Evolutionary conservation across 2,888 invertebrate species (phyloP), one percentile per base, ranked within the genome.

Genomic region (Cryptops parisi): DNA sequence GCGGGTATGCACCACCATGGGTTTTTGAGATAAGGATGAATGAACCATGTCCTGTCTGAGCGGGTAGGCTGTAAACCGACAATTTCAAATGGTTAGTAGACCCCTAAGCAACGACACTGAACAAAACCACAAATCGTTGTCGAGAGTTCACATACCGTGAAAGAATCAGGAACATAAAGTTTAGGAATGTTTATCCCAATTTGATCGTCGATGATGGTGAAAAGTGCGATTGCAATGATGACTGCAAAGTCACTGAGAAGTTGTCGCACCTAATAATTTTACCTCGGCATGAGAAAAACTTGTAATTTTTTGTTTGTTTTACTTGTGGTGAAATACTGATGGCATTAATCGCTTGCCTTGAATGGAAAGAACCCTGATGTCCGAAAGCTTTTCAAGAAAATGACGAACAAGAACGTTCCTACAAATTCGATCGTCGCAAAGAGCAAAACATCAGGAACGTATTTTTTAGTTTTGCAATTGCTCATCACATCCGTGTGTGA

Each of bases 181-280:
- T 70, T 74, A 0, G 73, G 72, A 0, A 74, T 74, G 6, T 62
- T 60, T 4, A 72, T 60, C 1, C 71, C 70, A 12, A 71, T 61
- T 6, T 54, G 47, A 46, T 61, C 54, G 17, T 73, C 72, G 4
- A 71, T 17, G 1, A 60, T 58, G 1, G 73, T 71, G 70, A 74
- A 71, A 1, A 63, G 5, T 3, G 70, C 59, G 47, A 75, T 74
- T 19, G 73, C 69, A 45, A 74, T 65, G 33, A 74, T 63, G 2
- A 75, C 74, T 15, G 72, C 68, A 60, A 75, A 75, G 62, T 75
- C 74, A 49, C 72, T 70, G 39, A 75, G 55, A 25, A 67, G 62
- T 50, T 67, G 66, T 17, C 75, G 69, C n/a, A 70, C 63, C 72
- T 72, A 58, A 9, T 62, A 60, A n/a, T n/a, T n/a, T n/a, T n/a